Base-by-base conservation (phyloP, 2,113 vertebrate species). In the Petromus typicus region DNA sequence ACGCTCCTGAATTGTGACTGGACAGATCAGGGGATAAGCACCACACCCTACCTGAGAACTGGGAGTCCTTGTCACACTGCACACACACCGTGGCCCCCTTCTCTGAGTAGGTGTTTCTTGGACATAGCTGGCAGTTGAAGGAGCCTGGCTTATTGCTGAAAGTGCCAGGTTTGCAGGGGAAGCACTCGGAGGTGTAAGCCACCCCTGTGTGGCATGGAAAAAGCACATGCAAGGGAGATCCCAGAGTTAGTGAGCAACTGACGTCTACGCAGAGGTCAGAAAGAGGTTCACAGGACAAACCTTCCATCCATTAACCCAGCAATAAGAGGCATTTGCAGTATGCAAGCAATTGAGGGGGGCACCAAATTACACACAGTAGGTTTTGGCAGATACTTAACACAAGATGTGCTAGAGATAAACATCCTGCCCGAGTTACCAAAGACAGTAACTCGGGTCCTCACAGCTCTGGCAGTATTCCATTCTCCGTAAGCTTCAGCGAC, bases 131-230 rank as follows among this genome's bases (percentile, higher is more conserved):
- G 96, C 99, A 99, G 0, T 96, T 97, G 76, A 99, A 99, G 0
- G 99, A 99, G 22, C 99, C 99, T 0, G 99, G 99, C 34, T 95
- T 97, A 43, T 97, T 98, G 91, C 99, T 99, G 97, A 99, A 99
- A 0, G 99, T 99, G 14, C 99, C 99, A 0, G 99, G 99, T 82
- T 99, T 99, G 97, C 99, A 99, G 0, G 99, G 99, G 3, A 99
- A 99, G 97, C 99, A 99, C 97, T 99, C 99, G 0, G 99, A 99
- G 0, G 99, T 99, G 94, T 99, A 99, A 0, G 99, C 99, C 91
- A 99, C 99, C 63, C 99, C 99, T 99, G 97, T 5, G 91, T 89
- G 30, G 20, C 98, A 98, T 13, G 1, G 51, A 57, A 84, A 43
- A 80, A 83, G 40, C 59, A 40, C 14, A 43, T 66, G 32, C 56